Conservation (phyloP, 2,797 vertebrate genomes). For the Gymnocypris eckloni region DNA sequence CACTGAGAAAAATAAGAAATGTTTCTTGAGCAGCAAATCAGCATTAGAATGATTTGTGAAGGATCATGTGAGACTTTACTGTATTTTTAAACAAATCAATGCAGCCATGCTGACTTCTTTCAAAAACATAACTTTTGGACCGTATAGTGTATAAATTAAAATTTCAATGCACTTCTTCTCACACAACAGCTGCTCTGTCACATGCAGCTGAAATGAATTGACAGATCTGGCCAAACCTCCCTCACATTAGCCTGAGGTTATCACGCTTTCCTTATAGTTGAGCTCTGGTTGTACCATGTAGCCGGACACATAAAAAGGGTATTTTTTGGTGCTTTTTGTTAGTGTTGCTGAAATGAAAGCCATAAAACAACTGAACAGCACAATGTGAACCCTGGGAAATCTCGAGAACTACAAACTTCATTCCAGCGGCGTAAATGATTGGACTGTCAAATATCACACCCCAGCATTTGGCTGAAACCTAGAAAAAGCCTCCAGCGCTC, state of each 20-base stretch:
- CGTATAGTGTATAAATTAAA: neutral
- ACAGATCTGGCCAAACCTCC: neutral
- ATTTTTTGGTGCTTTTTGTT: neutral
- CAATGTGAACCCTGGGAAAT: conserved; percentile 38
- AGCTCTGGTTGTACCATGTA: neutral
- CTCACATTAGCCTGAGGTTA: neutral
- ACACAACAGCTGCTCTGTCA: neutral
- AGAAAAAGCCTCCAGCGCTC: conserved; percentile 8
- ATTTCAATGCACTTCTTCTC: neutral
- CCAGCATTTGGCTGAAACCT: conserved; percentile 5
- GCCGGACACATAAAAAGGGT: neutral
- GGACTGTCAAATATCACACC: conserved; percentile 36
- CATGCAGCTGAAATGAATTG: neutral
- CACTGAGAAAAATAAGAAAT: neutral
- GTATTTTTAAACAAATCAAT: neutral
- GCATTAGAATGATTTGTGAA: neutral
- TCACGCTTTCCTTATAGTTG: neutral
- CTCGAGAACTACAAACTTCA: conserved; percentile 4
- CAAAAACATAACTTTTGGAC: neutral
- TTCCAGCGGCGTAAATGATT: conserved; percentile 33
- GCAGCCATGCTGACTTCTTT: neutral
- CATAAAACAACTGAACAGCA: conserved; percentile 19
- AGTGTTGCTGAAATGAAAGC: conserved; percentile 13
- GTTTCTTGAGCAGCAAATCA: neutral
- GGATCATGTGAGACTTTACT: neutral